Evolutionary conservation across 2,113 vertebrate species (phyloP), one percentile per base, ranked within the genome.

Genomic region (Rostratula benghalensis): DNA sequence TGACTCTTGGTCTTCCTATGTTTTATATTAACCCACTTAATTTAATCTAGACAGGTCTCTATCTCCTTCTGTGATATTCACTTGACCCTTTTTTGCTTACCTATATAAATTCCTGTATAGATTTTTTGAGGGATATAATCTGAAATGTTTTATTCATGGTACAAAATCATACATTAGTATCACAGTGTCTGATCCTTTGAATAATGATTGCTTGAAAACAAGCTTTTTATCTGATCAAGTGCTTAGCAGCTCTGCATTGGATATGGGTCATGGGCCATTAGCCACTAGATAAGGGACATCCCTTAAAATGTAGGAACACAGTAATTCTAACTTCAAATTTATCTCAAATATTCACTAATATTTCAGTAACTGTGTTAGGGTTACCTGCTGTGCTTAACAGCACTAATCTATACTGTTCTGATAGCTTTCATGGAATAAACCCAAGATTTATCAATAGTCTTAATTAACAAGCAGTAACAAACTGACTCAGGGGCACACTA

Each of bases 71-170:
- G 45, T 73, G 75, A 87, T 93, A 87, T 79, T 91, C 74, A 65
- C 74, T 94, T 94, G 91, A 95, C 91, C 70, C 87, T 91, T 91
- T 24, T 70, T 93, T 91, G 45, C 45, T 93, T 50, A 94, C 57
- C 93, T 85, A 81, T 90, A 96, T 87, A 87, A 90, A 96, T 92
- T 93, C 71, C 50, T 43, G 30, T 95, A 97, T 92, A 94, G 93
- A 96, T 97, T 95, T 96, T 95, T 93, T 91, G 78, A 95, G 70
- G 81, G 82, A 93, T 89, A 87, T 91, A 4, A 59, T 95, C 81
- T 51, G 22, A 90, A 93, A 97, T 96, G 91, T 97, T 97, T 96
- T 95, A 97, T 95, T 96, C 93, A 95, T 96, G 57, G 39, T 87
- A 95, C 95, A 95, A 95, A 97, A 89, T 96, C 89, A 85, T 87